Base-by-base conservation (phyloP, 2,888 invertebrate species). In the Pasiphila rectangulata region DNA sequence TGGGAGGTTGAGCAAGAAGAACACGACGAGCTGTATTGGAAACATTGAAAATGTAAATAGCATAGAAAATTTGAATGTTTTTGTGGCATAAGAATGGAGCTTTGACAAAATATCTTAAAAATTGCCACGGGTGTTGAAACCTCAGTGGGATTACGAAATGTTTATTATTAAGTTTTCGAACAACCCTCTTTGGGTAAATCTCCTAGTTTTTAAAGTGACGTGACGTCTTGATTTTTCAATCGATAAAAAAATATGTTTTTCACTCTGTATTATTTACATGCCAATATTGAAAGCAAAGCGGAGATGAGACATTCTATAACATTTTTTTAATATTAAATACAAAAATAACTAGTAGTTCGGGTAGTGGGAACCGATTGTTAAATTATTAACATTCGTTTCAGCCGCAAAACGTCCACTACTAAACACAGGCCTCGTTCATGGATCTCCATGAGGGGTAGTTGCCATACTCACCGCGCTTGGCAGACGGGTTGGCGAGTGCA, bases 231-330 rank as follows among this genome's bases (percentile, higher is more conserved):
- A 60, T 67, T 68, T 69, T 74, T 67, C 74, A 72, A 79, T 79
- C 73, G 62, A 67, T 83, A 83, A 69, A 85, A 84, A 85, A 84
- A 84, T 83, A 83, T 77, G 72, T 68, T 66, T 55, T 65, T 64
- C 61, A 69, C 57, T 66, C 70, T 65, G 70, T 63, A 61, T 46
- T 84, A 83, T 82, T 75, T 82, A 83, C 79, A 84, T 61, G 63
- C 58, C 54, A 51, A 47, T 39, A 47, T n/a, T 38, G 38, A 20
- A 40, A 29, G 36, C 41, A 44, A 47, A 42, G 42, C 27, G 25
- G 32, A 25, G 44, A 46, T 34, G 42, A 49, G 47, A 59, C 59
- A 56, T 64, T 48, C 55, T 38, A 59, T 62, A 56, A 62, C 59
- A 55, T 60, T 51, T 50, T 66, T 60, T 63, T 72, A 77, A 72